Evolutionary conservation across 2,113 vertebrate genomes (phyloP).

Genomic region (Pedetes capensis): DNA sequence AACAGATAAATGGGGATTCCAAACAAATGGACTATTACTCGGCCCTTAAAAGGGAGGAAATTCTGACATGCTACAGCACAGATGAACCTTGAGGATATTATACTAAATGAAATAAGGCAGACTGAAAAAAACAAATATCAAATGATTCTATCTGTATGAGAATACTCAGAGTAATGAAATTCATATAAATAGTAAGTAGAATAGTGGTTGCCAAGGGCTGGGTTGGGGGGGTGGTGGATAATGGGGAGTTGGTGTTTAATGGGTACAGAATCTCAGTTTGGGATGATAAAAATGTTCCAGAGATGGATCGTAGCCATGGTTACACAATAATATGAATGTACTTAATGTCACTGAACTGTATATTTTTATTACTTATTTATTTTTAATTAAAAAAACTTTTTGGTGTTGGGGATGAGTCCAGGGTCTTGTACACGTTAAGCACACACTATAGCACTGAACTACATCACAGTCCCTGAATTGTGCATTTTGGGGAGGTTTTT

Average conservation of each 20-base stretch:
- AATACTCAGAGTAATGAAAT: not conserved
- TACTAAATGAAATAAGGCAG: not conserved
- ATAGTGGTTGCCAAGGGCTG: not conserved
- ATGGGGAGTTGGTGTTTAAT: not conserved
- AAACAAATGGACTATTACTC: constrained; percentile 19
- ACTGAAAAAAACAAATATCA: not conserved
- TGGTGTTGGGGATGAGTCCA: not conserved
- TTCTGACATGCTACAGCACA: not conserved
- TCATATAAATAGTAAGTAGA: not conserved
- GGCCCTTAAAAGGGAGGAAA: not conserved
- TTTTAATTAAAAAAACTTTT: no score
- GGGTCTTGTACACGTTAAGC: not conserved
- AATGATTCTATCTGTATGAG: not conserved
- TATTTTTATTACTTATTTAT: not conserved
- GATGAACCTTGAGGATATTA: not conserved
- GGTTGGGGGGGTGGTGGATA: not conserved
- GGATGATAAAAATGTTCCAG: not conserved
- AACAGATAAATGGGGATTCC: no score
- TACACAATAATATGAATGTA: not conserved
- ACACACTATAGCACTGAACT: not conserved
- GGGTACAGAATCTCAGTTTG: not conserved
- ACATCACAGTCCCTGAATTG: not conserved
- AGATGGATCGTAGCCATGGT: not conserved
- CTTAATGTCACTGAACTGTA: not conserved
- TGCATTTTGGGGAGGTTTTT: no score